phyloP scores from a whole-genome alignment of 2,888 invertebrate genomes.

The Chalcosyrphus nemorum region DNA sequence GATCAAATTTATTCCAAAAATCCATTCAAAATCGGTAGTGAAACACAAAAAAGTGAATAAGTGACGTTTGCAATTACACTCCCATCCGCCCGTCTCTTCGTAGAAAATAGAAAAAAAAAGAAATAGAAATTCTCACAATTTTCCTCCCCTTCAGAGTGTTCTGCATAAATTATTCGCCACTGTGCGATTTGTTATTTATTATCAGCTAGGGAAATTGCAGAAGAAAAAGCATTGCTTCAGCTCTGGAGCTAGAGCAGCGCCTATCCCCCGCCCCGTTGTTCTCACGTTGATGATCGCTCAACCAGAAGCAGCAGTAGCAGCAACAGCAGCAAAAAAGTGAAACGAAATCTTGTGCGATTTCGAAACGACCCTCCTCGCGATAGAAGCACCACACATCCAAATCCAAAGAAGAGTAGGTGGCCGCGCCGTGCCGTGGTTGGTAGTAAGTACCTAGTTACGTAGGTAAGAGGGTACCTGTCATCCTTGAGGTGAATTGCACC shows the following conservation, averaged over 20 bases:
- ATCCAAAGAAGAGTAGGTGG: slow-evolving; percentile 50
- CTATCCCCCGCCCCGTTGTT: background rate
- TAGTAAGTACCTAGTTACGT: slow-evolving; percentile 48
- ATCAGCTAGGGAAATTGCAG: slow-evolving; percentile 50
- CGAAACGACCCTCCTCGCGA: slow-evolving; percentile 14
- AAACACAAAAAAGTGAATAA: slow-evolving; percentile 53
- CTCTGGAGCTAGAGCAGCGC: too few species aligned
- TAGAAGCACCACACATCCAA: slow-evolving; percentile 14
- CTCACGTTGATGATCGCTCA: slow-evolving; percentile 10
- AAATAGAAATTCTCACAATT: slow-evolving; percentile 50
- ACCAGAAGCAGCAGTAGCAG: slow-evolving; percentile 16
- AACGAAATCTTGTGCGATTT: slow-evolving; percentile 36
- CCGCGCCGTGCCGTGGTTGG: slow-evolving; percentile 27
- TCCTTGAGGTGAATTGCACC: slow-evolving; percentile 69
- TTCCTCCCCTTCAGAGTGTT: slow-evolving; percentile 26
- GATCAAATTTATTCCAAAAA: slow-evolving; percentile 18
- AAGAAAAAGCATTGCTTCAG: slow-evolving; percentile 13
- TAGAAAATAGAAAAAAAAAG: background rate
- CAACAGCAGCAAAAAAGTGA: slow-evolving; percentile 46
- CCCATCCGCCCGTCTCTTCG: slow-evolving; percentile 19
- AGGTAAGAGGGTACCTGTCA: slow-evolving; percentile 63
- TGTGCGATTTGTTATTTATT: slow-evolving; percentile 56
- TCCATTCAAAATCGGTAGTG: background rate
- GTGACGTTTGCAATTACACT: slow-evolving; percentile 61
- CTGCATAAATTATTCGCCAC: slow-evolving; percentile 62